Conservation (phyloP, 1,140 invertebrate species). For the Leptinotarsa lineolata region DNA sequence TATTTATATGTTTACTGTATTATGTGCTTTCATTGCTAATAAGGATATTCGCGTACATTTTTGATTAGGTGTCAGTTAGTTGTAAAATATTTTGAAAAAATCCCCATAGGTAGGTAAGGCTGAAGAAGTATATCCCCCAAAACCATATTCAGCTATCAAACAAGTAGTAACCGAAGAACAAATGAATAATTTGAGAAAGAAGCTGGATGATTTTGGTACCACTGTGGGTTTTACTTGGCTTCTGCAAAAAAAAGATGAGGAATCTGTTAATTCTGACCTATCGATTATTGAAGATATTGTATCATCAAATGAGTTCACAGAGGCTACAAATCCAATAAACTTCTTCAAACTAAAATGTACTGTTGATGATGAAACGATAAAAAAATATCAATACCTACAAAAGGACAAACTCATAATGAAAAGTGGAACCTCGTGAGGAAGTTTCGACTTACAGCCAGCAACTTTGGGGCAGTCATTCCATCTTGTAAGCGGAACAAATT, state of each 20-base stretch:
- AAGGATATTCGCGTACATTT: too few species aligned
- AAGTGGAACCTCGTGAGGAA: conserved; percentile 34
- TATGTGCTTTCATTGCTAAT: too few species aligned
- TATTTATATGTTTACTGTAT: too few species aligned
- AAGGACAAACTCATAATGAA: conserved; percentile 30
- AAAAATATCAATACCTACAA: conserved; percentile 24
- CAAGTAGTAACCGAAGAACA: conserved; percentile 22
- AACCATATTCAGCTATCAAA: conserved; percentile 32
- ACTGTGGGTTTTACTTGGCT: conserved; percentile 36
- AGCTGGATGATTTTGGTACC: conserved; percentile 24
- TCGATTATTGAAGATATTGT: conserved; percentile 20
- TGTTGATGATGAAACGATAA: conserved; percentile 23
- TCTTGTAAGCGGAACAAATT: conserved; percentile 26
- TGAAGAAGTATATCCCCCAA: conserved; percentile 30
- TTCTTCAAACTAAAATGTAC: conserved; percentile 29
- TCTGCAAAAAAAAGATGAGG: conserved; percentile 12
- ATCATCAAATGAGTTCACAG: conserved; percentile 21
- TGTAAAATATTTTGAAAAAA: too few species aligned
- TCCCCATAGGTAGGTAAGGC: conserved; percentile 16
- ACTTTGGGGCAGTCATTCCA: conserved; percentile 30
- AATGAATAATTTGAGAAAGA: conserved; percentile 16
- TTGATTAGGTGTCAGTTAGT: too few species aligned
- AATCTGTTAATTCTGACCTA: conserved; percentile 15
- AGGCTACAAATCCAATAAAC: conserved; percentile 1
- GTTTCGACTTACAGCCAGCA: conserved; percentile 34